Evolutionary conservation across 2,888 invertebrate genomes (phyloP).

Genomic region (Cryptus viduatorius): DNA sequence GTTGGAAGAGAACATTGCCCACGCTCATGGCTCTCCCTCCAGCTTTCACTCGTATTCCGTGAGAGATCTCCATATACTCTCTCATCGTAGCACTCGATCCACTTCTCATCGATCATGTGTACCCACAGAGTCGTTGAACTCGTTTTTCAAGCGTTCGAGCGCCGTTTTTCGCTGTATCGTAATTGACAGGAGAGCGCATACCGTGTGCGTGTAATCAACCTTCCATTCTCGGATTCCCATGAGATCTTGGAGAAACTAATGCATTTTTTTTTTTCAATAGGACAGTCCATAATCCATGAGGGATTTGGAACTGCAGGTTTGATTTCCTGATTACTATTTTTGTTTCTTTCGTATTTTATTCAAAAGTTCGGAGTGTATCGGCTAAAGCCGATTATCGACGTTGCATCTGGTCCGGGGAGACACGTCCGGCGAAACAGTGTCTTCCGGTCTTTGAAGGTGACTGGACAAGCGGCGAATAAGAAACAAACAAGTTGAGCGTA

Average conservation of each 20-base stretch:
- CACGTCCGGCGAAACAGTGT: slow-evolving; percentile 56
- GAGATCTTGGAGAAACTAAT: slow-evolving; percentile 12
- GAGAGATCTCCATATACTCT: slow-evolving; percentile 59
- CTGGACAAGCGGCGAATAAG: slow-evolving; percentile 59
- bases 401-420: slow-evolving; percentile 24
- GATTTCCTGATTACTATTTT: neutral
- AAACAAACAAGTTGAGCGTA: slow-evolving; percentile 59
- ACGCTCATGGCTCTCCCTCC: slow-evolving; percentile 36
- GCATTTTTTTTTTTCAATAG: neutral
- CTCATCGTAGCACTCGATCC: slow-evolving; percentile 59
- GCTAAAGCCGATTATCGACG: neutral
- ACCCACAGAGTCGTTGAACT: slow-evolving; percentile 50
- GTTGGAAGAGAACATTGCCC: slow-evolving; percentile 39
- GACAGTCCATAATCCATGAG: neutral
- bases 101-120: slow-evolving; percentile 65
- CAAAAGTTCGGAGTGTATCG: too few species aligned
- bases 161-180: slow-evolving; percentile 21
- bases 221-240: slow-evolving; percentile 3
- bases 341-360: neutral
- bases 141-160: slow-evolving; percentile 38
- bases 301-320: neutral
- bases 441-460: slow-evolving; percentile 73
- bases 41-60: slow-evolving; percentile 61
- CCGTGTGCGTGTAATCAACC: slow-evolving; percentile 9
- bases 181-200: slow-evolving; percentile 31